Evolutionary conservation across 2,113 vertebrate genomes (phyloP), one percentile per base, ranked within the genome.

Genomic region (Cavia aperea): DNA sequence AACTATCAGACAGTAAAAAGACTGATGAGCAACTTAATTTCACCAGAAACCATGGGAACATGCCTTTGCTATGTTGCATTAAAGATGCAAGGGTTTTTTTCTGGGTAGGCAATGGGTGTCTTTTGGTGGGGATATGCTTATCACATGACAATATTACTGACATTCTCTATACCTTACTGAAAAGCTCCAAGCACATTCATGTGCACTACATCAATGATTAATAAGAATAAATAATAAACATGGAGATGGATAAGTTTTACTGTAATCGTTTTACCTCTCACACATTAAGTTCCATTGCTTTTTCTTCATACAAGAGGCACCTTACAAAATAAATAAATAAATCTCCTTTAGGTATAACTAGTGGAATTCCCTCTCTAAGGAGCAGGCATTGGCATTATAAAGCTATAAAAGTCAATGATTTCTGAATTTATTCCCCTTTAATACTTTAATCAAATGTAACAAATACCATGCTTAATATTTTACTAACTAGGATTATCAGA

Each of bases 181-280:
- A 96, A 96, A 96, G 96, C 96, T 96, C 95, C 96, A 96, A 96
- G 96, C 96, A 97, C 96, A 95, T 87, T 96, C 93, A 96, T 97
- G 96, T 97, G 96, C 95, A 96, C 95, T 95, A 96, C 89, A 92
- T 97, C 92, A 96, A 97, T 97, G 96, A 96, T 97, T 96, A 96
- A 96, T 96, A 97, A 96, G 95, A 97, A 96, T 97, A 97, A 97
- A 97, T 96, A 97, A 97, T 96, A 97, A 97, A 97, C 91, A 97
- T 97, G 96, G 96, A 97, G 95, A 97, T 97, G 96, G 78, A 96
- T 97, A 97, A 97, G 96, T 96, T 97, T 96, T 97, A 97, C 96
- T 95, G 95, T 96, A 97, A 96, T 97, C 93, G 95, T 96, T 97
- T 96, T 96, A 96, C 94, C 94, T 96, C 97, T 95, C 94, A 97